Conservation (phyloP, 2,888 invertebrate genomes). For the Petrolisthes manimaculis region DNA sequence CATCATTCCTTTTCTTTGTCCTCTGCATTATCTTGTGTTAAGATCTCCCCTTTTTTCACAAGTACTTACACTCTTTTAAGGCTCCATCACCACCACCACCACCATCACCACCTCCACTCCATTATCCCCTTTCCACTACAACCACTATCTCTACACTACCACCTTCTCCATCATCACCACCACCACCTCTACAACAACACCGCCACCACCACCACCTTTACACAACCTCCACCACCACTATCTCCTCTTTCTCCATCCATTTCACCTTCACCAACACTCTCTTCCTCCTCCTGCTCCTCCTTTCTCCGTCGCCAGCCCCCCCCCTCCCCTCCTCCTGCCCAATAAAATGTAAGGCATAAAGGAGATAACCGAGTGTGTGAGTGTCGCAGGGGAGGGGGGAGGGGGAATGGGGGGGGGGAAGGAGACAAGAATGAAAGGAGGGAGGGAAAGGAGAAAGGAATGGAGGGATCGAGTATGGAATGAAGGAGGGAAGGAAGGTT, state of each 20-base stretch:
- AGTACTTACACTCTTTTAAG: too few relatives aligned
- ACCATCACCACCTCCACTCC: too few relatives aligned
- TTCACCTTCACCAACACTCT: not conserved
- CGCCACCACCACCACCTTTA: not conserved
- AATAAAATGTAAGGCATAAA: too few relatives aligned
- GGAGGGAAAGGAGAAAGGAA: too few relatives aligned
- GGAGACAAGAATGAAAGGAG: too few relatives aligned
- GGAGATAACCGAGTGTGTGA: too few relatives aligned
- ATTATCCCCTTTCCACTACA: not conserved
- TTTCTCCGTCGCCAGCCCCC: not conserved
- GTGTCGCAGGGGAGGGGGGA: too few relatives aligned
- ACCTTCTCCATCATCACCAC: not conserved
- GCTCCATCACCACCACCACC: too few relatives aligned
- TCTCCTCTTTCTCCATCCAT: not conserved
- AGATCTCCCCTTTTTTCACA: not conserved
- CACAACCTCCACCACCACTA: not conserved
- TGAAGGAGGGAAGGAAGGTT: too few relatives aligned
- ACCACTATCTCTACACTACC: not conserved
- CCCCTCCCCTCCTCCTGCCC: not conserved
- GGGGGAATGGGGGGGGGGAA: too few relatives aligned
- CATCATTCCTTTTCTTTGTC: not conserved
- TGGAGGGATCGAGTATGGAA: too few relatives aligned
- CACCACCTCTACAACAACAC: too few relatives aligned
- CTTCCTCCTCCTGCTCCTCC: not conserved
- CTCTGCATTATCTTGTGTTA: not conserved